phyloP scores from a whole-genome alignment of 2,797 vertebrate species.

The Enteromius unitaeniatus region DNA sequence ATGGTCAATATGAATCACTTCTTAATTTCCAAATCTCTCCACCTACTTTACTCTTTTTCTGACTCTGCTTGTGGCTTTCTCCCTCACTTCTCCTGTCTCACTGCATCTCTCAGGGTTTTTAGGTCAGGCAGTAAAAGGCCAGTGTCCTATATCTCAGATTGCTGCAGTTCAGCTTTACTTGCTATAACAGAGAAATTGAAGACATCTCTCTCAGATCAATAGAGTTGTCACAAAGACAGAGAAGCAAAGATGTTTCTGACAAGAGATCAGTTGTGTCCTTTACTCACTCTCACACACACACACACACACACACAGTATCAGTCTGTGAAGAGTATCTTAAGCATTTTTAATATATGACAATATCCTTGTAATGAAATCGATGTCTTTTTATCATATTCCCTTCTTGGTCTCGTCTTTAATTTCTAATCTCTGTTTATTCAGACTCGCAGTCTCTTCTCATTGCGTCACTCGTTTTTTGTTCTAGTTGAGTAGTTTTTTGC shows the following conservation, averaged over 20 bases:
- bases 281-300: background rate
- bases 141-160: slow-evolving; percentile 40
- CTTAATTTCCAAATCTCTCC: background rate
- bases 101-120: slow-evolving; percentile 28
- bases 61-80: slow-evolving; percentile 2
- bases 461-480: background rate
- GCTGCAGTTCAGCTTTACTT: slow-evolving; percentile 21
- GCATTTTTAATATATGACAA: background rate
- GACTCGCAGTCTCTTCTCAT: background rate
- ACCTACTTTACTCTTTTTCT: background rate
- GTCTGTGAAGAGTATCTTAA: background rate
- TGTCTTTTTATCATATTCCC: background rate
- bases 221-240: background rate
- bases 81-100: background rate
- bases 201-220: slow-evolving; percentile 14
- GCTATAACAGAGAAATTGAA: slow-evolving; percentile 14
- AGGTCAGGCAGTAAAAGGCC: slow-evolving; percentile 37
- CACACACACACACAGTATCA: background rate
- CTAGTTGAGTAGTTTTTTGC: slow-evolving; percentile 18
- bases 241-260: slow-evolving; percentile 3
- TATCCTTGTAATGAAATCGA: background rate
- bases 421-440: slow-evolving; percentile 1
- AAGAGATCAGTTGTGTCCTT: slow-evolving; percentile 13
- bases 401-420: background rate
- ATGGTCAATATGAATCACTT: background rate